Base-by-base conservation (phyloP, 2,113 vertebrate species). In the Myrmophylax atrothorax region DNA sequence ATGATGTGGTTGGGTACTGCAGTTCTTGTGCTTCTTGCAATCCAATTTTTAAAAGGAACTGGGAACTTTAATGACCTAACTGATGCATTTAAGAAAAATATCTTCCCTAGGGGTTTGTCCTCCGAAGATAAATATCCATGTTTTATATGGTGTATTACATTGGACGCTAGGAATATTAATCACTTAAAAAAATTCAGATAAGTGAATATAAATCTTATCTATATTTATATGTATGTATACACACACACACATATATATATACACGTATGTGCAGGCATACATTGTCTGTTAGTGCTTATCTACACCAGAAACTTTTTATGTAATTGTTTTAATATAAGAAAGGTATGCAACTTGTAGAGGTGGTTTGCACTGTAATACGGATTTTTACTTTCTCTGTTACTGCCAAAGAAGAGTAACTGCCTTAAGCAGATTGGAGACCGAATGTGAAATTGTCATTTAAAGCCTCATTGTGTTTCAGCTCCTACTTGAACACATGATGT, bases 171-270 rank as follows among this genome's bases (percentile, higher is more conserved):
- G 25, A 67, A n/a, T 87, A 84, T 33, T 60, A 44, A 15, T 33
- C 3, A 18, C 8, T n/a, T 28, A 2, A 6, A 38, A 52, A 69
- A 73, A 24, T 38, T 59, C 46, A 70, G 19, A 6, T 52, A 56
- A 52, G 4, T 62, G 22, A 44, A 7, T 93, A 25, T 66, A 38
- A 81, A 22, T 13, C 0, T 12, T 67, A 12, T 19, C 12, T 63
- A 9, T 63, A 14, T 66, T 56, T 68, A 31, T 35, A 24, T 35
- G n/a, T n/a, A n/a, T n/a, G n/a, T n/a, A n/a, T n/a, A n/a, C n/a
- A n/a, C n/a, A n/a, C n/a, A n/a, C n/a, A n/a, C n/a, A 4, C 26
- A 9, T 17, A 0, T 22, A 6, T 46, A 5, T 70, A 19, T 47
- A 10, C 19, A 47, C 46, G 5, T 78, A 40, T 64, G 10, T 78